Percentiles rank a stretch among this genome's conserved stretches.
These are phyloP conservation scores for Adelges cooleyi DNA, from an alignment of 1,140 invertebrate species.

Conservation along the genomic window DNA sequence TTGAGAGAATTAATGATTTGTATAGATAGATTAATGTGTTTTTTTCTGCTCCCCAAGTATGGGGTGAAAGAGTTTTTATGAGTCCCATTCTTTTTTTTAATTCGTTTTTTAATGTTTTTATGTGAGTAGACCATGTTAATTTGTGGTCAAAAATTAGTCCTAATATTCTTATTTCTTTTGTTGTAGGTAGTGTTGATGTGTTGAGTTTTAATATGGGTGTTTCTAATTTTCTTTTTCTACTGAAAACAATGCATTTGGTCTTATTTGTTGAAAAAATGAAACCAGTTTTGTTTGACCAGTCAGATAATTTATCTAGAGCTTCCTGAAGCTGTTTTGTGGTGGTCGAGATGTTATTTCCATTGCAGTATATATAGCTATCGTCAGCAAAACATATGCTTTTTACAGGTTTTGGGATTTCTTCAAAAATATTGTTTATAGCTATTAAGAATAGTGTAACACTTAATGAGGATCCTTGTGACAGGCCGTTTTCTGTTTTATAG, in stretches of 20 bases:
- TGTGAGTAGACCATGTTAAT: not conserved
- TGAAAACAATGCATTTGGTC: not conserved
- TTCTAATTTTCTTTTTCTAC: not conserved
- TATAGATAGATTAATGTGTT: not conserved
- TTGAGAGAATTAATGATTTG: not conserved
- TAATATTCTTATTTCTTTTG: not conserved
- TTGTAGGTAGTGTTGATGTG: not conserved
- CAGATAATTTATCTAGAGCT: not conserved
- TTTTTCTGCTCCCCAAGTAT: not conserved
- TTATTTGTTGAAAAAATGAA: constrained; percentile 5
- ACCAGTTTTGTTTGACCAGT: not conserved
- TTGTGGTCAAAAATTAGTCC: not conserved
- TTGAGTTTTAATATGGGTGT: not conserved
- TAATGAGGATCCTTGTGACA: constrained; percentile 10
- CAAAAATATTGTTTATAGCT: constrained; percentile 1
- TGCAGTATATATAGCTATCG: constrained; percentile 3
- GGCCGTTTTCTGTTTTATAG: not conserved
- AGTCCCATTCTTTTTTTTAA: not conserved
- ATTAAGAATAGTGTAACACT: constrained; percentile 6
- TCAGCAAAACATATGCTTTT: constrained; percentile 4
- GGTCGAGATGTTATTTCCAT: not conserved
- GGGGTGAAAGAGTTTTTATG: not conserved
- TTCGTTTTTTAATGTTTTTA: not conserved
- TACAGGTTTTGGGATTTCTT: not conserved
- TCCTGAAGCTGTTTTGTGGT: not conserved